Evolutionary conservation across 2,888 invertebrate species (phyloP).

Genomic region (Micropterix aruncella): DNA sequence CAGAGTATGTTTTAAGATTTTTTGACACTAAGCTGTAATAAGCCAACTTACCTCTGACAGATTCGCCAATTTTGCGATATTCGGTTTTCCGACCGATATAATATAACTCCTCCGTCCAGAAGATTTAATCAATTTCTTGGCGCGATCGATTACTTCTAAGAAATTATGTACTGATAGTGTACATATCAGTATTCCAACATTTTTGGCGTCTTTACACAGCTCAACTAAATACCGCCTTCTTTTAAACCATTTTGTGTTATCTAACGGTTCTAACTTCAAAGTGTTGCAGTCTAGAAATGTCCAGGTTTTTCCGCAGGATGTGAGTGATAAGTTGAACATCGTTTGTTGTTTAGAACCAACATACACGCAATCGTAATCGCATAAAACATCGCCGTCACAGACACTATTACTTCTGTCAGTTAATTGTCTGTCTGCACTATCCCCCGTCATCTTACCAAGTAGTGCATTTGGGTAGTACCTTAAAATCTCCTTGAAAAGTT

Average conservation of each 20-base stretch:
- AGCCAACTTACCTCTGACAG: slow-evolving; percentile 59
- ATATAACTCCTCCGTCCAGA: slow-evolving; percentile 82
- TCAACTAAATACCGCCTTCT: slow-evolving; percentile 76
- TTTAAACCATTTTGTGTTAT: slow-evolving; percentile 47
- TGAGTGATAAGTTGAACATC: slow-evolving; percentile 46
- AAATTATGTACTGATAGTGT: slow-evolving; percentile 77
- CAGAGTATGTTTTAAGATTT: too few relatives aligned
- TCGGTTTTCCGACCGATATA: slow-evolving; percentile 88
- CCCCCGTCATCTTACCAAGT: not conserved
- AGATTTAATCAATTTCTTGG: slow-evolving; percentile 56
- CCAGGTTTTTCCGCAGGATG: slow-evolving; percentile 39
- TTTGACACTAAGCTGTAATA: too few relatives aligned
- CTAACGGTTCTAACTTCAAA: slow-evolving; percentile 23
- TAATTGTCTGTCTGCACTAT: slow-evolving; percentile 18
- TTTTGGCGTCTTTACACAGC: slow-evolving; percentile 79
- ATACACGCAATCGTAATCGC: slow-evolving; percentile 46
- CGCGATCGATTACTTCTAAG: slow-evolving; percentile 54
- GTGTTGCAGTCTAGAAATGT: slow-evolving; percentile 36
- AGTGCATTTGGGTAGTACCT: not conserved
- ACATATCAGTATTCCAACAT: slow-evolving; percentile 81
- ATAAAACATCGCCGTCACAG: slow-evolving; percentile 20
- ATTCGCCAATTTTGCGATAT: slow-evolving; percentile 89
- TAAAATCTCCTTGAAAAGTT: not conserved
- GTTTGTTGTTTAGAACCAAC: slow-evolving; percentile 51
- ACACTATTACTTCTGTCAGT: slow-evolving; percentile 17